phyloP scores from a whole-genome alignment of 2,113 vertebrate genomes.

The Myocastor coypus region DNA sequence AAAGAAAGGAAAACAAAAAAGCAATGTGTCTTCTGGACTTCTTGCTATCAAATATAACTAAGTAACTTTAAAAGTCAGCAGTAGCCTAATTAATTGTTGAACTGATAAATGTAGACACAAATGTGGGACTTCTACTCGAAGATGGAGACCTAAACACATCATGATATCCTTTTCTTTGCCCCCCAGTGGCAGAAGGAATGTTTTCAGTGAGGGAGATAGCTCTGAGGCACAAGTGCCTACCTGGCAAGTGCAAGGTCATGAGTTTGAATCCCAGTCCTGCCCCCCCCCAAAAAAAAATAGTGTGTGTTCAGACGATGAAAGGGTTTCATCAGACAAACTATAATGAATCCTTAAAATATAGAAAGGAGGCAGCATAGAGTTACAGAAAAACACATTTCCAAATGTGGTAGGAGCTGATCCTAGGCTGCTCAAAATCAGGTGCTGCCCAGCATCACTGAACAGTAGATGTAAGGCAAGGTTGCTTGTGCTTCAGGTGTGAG shows the following conservation, averaged over 20 bases:
- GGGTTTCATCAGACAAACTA: neutral
- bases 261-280: too few species aligned
- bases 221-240: too few species aligned
- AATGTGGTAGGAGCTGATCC: neutral
- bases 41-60: neutral
- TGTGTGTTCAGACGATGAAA: neutral
- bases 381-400: neutral
- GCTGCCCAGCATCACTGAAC: neutral
- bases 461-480: neutral
- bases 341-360: conserved; percentile 3
- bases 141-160: neutral
- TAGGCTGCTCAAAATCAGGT: neutral
- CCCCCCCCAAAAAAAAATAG: too few species aligned
- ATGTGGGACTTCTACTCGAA: neutral
- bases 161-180: neutral
- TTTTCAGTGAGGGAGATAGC: conserved; percentile 26
- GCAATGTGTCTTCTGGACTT: neutral
- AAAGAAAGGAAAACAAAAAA: conserved; percentile 29
- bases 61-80: neutral
- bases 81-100: neutral
- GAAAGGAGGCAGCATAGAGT: neutral
- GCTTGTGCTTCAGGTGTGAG: neutral
- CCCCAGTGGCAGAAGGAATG: neutral
- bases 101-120: neutral
- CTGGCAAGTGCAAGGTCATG: too few species aligned